phyloP scores from a whole-genome alignment of 2,113 vertebrate species.

The Pitta sordida region DNA sequence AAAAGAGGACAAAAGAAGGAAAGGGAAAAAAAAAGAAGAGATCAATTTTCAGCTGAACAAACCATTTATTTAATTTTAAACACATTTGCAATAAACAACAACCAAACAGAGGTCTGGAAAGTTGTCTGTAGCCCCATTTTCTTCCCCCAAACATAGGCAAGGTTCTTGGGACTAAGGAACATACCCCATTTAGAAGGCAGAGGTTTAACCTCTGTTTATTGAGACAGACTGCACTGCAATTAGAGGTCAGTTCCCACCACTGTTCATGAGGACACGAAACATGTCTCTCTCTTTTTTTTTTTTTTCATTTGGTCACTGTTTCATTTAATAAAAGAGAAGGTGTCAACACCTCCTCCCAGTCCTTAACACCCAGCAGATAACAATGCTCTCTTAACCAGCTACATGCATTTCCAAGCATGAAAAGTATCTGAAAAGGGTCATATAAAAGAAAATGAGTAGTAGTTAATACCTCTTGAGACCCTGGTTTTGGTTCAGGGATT shows the following conservation, averaged over 20 bases:
- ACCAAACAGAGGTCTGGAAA: neutral
- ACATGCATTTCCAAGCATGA: neutral
- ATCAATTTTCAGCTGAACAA: neutral
- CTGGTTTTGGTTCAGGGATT: accelerated
- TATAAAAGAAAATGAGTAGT: neutral
- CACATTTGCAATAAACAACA: neutral
- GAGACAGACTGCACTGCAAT: neutral
- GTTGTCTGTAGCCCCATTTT: accelerated
- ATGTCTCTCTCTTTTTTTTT: neutral
- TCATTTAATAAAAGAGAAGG: neutral
- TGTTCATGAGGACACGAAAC: accelerated
- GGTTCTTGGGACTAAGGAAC: neutral
- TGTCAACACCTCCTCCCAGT: neutral
- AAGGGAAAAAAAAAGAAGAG: neutral
- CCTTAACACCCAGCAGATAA: neutral
- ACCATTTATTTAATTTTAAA: neutral
- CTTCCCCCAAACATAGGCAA: neutral
- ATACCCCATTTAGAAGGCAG: neutral
- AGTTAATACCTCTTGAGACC: neutral
- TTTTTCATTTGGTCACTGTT: neutral
- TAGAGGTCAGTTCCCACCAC: neutral
- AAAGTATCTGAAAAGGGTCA: neutral
- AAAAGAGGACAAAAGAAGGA: neutral
- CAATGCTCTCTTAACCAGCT: neutral
- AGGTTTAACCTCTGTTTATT: neutral